These are phyloP conservation scores for Onchidella celtica DNA, from an alignment of 2,888 invertebrate genomes.

Conservation along the genomic window DNA sequence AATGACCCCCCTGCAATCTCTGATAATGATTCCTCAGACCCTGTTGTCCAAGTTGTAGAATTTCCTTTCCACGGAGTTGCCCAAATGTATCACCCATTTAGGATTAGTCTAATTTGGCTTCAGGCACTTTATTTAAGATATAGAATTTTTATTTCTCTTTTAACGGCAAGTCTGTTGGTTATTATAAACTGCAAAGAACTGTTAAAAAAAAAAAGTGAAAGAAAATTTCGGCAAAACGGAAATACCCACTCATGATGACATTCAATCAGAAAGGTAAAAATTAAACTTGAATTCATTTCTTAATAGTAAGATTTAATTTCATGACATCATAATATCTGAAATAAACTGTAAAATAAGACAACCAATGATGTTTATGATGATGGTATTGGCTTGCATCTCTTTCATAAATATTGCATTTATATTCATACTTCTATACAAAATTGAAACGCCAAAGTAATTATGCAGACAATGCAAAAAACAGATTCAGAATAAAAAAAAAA, in stretches of 20 bases:
- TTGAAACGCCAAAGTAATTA: constrained; percentile 15
- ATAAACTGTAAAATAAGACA: constrained; percentile 22
- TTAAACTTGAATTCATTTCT: neutral
- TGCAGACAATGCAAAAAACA: constrained; percentile 1
- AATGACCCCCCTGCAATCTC: neutral
- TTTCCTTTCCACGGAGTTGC: neutral
- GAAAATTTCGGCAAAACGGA: too few relatives aligned
- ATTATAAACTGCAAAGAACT: too few relatives aligned
- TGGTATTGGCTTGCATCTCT: constrained; percentile 42
- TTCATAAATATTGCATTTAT: constrained; percentile 40
- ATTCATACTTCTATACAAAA: constrained; percentile 23
- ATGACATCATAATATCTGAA: constrained; percentile 38
- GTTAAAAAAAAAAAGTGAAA: too few relatives aligned
- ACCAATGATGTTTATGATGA: constrained; percentile 7
- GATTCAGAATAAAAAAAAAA: neutral
- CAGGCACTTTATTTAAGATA: too few relatives aligned
- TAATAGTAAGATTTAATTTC: constrained; percentile 37
- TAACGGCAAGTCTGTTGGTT: too few relatives aligned
- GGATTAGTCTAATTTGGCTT: too few relatives aligned
- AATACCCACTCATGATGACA: too few relatives aligned
- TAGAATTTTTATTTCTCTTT: too few relatives aligned
- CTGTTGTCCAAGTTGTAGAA: neutral
- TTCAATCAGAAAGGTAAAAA: neutral
- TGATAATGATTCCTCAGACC: neutral
- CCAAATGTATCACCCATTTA: too few relatives aligned